A percentile compares a stretch with the other conserved stretches of the same genome.
Conservation (phyloP, 2,797 vertebrate species). For the Babyrousa celebensis region DNA sequence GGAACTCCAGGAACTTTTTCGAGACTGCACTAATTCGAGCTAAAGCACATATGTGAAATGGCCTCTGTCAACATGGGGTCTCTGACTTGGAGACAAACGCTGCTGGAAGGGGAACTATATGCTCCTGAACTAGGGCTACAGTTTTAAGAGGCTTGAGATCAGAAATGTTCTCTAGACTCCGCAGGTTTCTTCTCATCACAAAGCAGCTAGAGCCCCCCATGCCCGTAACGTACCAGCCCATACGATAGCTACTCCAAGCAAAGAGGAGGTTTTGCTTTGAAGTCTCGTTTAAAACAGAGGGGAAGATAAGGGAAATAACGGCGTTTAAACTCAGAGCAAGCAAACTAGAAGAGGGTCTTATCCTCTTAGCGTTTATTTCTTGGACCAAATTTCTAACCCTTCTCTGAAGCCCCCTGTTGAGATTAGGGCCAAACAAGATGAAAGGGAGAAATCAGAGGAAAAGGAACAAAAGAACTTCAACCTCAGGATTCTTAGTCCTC, state of each 20-base stretch:
- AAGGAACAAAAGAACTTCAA: conserved; percentile 73
- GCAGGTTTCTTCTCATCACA: conserved; percentile 1
- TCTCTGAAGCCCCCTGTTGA: conserved; percentile 65
- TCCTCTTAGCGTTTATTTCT: conserved; percentile 75
- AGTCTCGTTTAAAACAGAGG: conserved; percentile 23
- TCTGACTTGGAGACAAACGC: conserved; percentile 22
- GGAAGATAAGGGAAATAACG: conserved; percentile 55
- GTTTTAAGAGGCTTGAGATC: conserved; percentile 24
- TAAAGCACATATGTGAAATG: conserved; percentile 52
- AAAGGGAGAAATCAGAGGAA: conserved; percentile 77
- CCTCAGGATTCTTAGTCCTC: conserved; percentile 62
- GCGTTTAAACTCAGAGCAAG: conserved; percentile 61
- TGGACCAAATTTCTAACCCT: conserved; percentile 65
- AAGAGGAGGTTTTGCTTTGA: conserved; percentile 55
- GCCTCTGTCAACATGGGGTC: background rate
- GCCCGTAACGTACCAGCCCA: background rate
- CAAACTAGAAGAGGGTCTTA: conserved; percentile 61
- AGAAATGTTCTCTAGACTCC: conserved; percentile 47
- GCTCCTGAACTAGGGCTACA: background rate
- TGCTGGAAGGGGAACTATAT: background rate
- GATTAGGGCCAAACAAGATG: conserved; percentile 75
- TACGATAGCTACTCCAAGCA: conserved; percentile 30
- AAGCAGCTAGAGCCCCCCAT: background rate
- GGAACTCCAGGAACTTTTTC: background rate
- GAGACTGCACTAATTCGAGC: conserved; percentile 37